A percentile compares a stretch with the other conserved stretches of the same genome.
These are phyloP conservation scores for Anoura caudifer DNA, from an alignment of 2,113 vertebrate genomes.

Conservation along the genomic window DNA sequence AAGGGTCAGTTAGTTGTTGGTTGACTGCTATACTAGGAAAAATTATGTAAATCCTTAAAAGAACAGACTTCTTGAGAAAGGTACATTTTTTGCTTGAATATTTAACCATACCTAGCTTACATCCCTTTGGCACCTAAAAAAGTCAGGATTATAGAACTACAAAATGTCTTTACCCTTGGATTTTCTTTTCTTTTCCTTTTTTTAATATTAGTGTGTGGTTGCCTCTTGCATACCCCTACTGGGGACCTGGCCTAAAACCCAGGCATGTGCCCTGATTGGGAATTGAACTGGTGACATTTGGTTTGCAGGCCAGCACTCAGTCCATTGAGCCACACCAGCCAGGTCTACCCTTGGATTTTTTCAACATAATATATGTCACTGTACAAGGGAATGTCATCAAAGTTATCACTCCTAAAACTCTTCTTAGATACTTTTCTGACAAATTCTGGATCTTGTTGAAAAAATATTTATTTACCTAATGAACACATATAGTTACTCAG, in stretches of 20 bases:
- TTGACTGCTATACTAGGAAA: neutral
- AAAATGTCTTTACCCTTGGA: neutral
- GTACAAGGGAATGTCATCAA: neutral
- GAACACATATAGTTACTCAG: neutral
- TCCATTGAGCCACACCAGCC: too few relatives aligned
- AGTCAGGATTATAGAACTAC: neutral
- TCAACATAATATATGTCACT: neutral
- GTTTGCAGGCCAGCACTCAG: too few relatives aligned
- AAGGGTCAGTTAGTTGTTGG: neutral
- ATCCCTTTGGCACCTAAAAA: neutral
- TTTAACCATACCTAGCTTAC: neutral
- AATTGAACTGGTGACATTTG: too few relatives aligned
- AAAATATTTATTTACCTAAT: neutral
- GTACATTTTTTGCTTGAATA: conserved; percentile 2
- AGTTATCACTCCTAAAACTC: neutral
- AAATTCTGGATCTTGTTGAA: neutral
- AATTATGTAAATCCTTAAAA: neutral
- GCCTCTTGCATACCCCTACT: too few relatives aligned
- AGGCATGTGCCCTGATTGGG: too few relatives aligned
- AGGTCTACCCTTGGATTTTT: neutral
- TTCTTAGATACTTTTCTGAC: neutral
- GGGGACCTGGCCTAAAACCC: too few relatives aligned
- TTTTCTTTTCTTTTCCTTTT: neutral
- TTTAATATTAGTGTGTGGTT: too few relatives aligned
- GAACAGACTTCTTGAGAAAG: neutral